A percentile compares a stretch with the other conserved stretches of the same genome.
Conservation (phyloP, 2,888 invertebrate genomes). For the Schrankia costaestrigalis region DNA sequence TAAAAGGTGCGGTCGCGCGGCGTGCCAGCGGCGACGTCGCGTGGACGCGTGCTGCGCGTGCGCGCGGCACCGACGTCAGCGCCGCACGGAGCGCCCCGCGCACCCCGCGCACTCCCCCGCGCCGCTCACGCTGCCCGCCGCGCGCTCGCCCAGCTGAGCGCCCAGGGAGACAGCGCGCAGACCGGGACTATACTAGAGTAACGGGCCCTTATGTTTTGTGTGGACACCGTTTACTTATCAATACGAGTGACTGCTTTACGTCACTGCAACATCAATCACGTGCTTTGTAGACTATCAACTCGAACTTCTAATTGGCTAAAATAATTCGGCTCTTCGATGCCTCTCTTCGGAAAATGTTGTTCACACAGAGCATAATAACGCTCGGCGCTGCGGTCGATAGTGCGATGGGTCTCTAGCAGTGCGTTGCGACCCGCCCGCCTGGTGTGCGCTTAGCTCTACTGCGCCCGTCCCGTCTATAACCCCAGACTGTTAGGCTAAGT, state of each 20-base stretch:
- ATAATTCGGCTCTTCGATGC: neutral
- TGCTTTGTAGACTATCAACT: neutral
- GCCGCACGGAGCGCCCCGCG: conserved; percentile 44
- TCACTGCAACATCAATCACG: too few relatives aligned
- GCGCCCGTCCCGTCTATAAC: conserved; percentile 48
- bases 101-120: conserved; percentile 20
- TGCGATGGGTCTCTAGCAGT: conserved; percentile 15
- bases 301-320: neutral
- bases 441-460: conserved; percentile 24
- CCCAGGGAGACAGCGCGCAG: conserved; percentile 12
- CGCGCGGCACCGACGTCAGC: conserved; percentile 78
- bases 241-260: too few relatives aligned
- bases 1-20: conserved; percentile 88
- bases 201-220: conserved; percentile 12
- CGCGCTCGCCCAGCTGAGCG: conserved; percentile 54
- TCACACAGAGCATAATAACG: conserved; percentile 8
- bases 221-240: conserved; percentile 3
- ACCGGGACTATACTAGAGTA: conserved; percentile 13
- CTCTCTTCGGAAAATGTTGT: neutral
- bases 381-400: conserved; percentile 13
- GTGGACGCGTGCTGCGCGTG: conserved; percentile 83
- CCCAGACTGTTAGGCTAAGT: conserved; percentile 73
- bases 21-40: conserved; percentile 80
- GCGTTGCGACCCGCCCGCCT: conserved; percentile 15
- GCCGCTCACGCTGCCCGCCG: conserved; percentile 12